A percentile compares a stretch with the other conserved stretches of the same genome.
Conservation (phyloP, 2,113 vertebrate genomes). For the Myodes glareolus region DNA sequence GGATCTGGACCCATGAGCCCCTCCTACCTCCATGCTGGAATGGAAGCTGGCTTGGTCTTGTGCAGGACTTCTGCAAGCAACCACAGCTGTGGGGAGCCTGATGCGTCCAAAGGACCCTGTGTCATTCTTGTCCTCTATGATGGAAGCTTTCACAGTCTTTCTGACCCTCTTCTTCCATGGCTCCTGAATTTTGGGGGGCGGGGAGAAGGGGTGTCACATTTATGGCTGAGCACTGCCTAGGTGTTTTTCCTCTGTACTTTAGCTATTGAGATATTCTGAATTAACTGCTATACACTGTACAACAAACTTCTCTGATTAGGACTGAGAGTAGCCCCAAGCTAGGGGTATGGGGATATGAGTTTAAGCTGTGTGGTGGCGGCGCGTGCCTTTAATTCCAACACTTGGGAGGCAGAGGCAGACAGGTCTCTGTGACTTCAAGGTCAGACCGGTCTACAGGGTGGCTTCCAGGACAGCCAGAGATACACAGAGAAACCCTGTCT, state of each 20-base stretch:
- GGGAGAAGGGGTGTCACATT: not conserved
- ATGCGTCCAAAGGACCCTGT: no score
- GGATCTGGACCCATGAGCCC: not conserved
- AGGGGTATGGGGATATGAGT: not conserved
- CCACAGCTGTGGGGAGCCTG: not conserved
- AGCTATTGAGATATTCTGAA: not conserved
- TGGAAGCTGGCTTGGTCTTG: no score
- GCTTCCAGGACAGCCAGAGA: no score
- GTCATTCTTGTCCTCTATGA: not conserved
- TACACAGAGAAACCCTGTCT: no score
- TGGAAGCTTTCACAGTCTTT: not conserved
- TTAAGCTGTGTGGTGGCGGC: no score
- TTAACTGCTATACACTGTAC: no score
- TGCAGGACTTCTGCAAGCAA: not conserved
- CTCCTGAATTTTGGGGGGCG: not conserved
- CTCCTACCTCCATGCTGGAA: not conserved
- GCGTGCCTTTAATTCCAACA: no score
- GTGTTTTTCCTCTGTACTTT: not conserved
- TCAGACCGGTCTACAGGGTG: no score
- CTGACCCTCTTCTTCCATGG: not conserved
- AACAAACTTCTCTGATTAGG: not conserved
- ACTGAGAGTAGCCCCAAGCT: not conserved
- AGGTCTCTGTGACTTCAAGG: no score
- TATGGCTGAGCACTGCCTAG: not conserved
- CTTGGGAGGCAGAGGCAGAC: no score